Evolutionary conservation across 1,140 invertebrate species (phyloP).

Genomic region (Tetranychus urticae): DNA sequence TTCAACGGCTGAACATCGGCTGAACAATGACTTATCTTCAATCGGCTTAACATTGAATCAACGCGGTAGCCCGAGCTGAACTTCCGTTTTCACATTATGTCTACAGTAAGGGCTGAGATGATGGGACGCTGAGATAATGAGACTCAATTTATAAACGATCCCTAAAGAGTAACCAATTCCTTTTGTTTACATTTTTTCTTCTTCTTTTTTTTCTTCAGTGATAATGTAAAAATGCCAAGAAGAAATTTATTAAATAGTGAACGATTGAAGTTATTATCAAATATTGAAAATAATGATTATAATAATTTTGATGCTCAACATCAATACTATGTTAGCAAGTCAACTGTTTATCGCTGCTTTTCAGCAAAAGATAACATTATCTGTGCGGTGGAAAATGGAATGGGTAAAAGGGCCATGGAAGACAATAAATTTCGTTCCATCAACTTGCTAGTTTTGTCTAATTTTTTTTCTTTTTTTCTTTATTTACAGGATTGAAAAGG

Average conservation of each 20-base stretch:
- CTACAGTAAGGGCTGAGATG: no score
- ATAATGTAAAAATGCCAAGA: neutral
- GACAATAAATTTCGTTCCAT: neutral
- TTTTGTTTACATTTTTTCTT: no score
- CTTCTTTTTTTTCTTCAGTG: no score
- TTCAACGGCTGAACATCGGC: no score
- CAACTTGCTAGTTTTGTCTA: neutral
- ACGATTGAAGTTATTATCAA: neutral
- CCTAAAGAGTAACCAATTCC: no score
- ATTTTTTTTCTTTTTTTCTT: neutral
- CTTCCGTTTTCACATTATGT: no score
- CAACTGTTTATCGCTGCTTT: neutral
- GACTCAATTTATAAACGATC: no score
- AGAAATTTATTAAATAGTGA: neutral
- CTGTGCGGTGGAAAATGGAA: neutral
- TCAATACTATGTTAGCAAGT: neutral
- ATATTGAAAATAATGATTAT: neutral
- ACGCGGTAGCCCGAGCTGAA: no score
- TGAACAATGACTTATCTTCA: no score
- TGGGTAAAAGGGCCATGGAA: neutral
- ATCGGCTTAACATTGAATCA: no score
- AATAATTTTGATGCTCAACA: neutral
- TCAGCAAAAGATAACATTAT: neutral
- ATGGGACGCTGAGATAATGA: no score
- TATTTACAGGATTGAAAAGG: no score